phyloP scores from a whole-genome alignment of 2,797 vertebrate genomes.

The Nannoperca australis region DNA sequence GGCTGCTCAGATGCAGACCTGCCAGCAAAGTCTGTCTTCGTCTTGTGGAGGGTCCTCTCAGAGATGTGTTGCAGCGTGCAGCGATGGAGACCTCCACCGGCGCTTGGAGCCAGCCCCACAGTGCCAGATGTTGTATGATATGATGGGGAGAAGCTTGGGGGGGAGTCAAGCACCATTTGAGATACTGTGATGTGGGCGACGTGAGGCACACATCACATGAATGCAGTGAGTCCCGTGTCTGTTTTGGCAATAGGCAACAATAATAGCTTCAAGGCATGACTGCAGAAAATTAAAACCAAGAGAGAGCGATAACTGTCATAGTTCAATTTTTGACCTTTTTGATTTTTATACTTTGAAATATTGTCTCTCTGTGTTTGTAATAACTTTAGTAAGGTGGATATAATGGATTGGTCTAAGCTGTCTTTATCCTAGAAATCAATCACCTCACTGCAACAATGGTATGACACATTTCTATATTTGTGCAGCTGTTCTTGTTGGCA shows the following conservation, averaged over 20 bases:
- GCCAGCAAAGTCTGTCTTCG: conserved; percentile 48
- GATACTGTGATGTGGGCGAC: conserved; percentile 77
- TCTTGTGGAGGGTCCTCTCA: conserved; percentile 55
- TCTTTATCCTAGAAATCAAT: conserved; percentile 55
- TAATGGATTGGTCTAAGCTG: conserved; percentile 55
- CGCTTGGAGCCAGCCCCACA: conserved; percentile 67
- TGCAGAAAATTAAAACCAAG: conserved; percentile 68
- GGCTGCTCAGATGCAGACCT: conserved; percentile 37
- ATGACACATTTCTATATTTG: conserved; percentile 62
- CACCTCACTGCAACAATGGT: conserved; percentile 41
- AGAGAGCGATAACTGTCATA: conserved; percentile 63
- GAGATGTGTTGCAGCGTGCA: conserved; percentile 60
- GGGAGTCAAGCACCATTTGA: conserved; percentile 67
- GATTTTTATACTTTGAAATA: conserved; percentile 65
- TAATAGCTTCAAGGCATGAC: conserved; percentile 68
- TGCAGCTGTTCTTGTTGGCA: conserved; percentile 74
- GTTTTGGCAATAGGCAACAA: conserved; percentile 55
- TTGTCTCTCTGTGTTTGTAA: conserved; percentile 48
- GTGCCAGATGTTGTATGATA: conserved; percentile 80
- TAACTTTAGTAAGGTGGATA: conserved; percentile 48
- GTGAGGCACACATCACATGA: conserved; percentile 61
- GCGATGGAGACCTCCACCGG: conserved; percentile 73
- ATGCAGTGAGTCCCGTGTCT: conserved; percentile 53
- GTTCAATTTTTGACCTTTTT: conserved; percentile 55
- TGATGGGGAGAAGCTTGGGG: conserved; percentile 45